phyloP scores from a whole-genome alignment of 2,888 invertebrate genomes.

The Scaeva pyrastri region DNA sequence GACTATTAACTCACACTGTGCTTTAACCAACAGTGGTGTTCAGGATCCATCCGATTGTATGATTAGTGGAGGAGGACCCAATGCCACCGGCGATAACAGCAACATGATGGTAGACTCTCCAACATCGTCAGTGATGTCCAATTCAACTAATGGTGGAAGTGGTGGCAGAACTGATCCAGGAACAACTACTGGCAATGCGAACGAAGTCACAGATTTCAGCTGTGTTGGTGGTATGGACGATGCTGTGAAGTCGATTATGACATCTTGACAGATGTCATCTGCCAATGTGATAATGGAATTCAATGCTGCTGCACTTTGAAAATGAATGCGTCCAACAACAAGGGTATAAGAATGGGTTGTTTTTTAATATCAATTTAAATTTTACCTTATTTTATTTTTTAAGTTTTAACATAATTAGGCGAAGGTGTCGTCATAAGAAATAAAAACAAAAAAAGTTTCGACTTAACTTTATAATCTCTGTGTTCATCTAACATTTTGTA shows the following conservation, averaged over 20 bases:
- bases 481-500: slow-evolving; percentile 4
- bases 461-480: slow-evolving; percentile 17
- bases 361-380: slow-evolving; percentile 13
- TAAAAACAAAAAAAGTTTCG: slow-evolving; percentile 23
- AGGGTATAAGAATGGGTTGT: slow-evolving; percentile 50
- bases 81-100: slow-evolving; percentile 79
- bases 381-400: slow-evolving; percentile 10
- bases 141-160: slow-evolving; percentile 73
- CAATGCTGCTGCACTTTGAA: slow-evolving; percentile 73
- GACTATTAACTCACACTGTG: slow-evolving; percentile 56
- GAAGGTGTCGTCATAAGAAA: neutral
- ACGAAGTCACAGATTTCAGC: slow-evolving; percentile 81
- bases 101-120: slow-evolving; percentile 77
- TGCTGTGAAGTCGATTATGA: slow-evolving; percentile 85
- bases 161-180: slow-evolving; percentile 46
- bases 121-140: slow-evolving; percentile 77
- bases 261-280: slow-evolving; percentile 83
- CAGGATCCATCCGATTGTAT: slow-evolving; percentile 83
- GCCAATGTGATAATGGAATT: slow-evolving; percentile 73
- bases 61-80: slow-evolving; percentile 79
- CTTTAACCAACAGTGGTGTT: slow-evolving; percentile 77
- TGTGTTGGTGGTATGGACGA: slow-evolving; percentile 84
- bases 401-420: slow-evolving; percentile 8
- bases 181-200: slow-evolving; percentile 48
- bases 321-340: slow-evolving; percentile 33